Evolutionary conservation across 2,113 vertebrate species (phyloP).

Genomic region (Globicephala melas): DNA sequence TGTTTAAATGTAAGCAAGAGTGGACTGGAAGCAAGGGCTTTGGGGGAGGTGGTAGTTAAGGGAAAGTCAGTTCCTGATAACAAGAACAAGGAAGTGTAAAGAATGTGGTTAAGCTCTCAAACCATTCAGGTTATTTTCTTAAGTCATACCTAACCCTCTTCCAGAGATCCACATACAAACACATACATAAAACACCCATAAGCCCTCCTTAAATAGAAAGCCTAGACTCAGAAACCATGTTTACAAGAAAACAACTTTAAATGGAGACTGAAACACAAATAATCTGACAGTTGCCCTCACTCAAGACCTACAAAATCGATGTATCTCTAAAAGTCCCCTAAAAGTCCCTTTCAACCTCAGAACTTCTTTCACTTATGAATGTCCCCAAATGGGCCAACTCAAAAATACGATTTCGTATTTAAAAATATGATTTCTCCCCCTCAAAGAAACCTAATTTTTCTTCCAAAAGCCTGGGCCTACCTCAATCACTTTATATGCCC

Average conservation of each 20-base stretch:
- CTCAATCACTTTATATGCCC: not conserved
- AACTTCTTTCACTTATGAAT: slow-evolving; percentile 18
- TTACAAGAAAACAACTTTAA: slow-evolving; percentile 7
- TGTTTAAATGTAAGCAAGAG: not conserved
- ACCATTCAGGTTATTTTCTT: not conserved
- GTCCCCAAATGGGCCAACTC: not conserved
- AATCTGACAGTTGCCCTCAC: not conserved
- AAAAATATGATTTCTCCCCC: not conserved
- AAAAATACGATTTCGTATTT: not conserved
- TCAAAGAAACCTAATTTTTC: not conserved
- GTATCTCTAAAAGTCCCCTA: not conserved
- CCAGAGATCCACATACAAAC: not conserved
- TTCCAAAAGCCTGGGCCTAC: not conserved
- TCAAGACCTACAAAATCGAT: not conserved
- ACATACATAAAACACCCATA: not conserved
- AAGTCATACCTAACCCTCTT: not conserved
- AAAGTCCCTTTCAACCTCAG: slow-evolving; percentile 4
- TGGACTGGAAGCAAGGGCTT: not conserved
- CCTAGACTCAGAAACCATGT: not conserved
- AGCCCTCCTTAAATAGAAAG: not conserved
- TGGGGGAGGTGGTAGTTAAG: not conserved
- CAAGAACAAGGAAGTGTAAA: slow-evolving; percentile 10
- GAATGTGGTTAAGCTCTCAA: not conserved
- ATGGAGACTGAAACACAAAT: not conserved
- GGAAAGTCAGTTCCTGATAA: not conserved